A percentile compares a stretch with the other conserved stretches of the same genome.
These are phyloP conservation scores for Labeo catla DNA, from an alignment of 2,113 vertebrate species.

Conservation along the genomic window DNA sequence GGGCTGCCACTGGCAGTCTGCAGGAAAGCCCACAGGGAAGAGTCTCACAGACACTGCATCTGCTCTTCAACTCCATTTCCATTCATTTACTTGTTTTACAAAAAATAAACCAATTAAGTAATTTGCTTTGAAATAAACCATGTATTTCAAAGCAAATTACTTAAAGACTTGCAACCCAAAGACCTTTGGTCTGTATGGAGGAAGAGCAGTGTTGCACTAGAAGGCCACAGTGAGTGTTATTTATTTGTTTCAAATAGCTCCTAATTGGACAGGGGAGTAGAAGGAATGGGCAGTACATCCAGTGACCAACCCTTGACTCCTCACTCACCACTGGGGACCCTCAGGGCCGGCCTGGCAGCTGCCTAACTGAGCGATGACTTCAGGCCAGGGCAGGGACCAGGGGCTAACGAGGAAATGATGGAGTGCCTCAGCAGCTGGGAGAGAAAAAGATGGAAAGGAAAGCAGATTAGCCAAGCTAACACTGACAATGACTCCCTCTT, in stretches of 20 bases:
- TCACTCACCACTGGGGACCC: slow-evolving; percentile 75
- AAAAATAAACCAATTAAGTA: no score
- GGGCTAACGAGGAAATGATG: slow-evolving; percentile 69
- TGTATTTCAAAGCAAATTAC: not conserved
- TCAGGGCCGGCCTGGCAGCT: slow-evolving; percentile 70
- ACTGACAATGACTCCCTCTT: not conserved
- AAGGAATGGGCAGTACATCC: slow-evolving; percentile 57
- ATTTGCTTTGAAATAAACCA: no score
- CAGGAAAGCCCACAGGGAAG: slow-evolving; percentile 43
- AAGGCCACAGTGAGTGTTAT: slow-evolving; percentile 56
- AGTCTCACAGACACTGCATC: slow-evolving; percentile 2
- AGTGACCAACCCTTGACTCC: slow-evolving; percentile 77
- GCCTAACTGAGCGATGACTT: slow-evolving; percentile 72
- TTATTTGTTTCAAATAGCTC: slow-evolving; percentile 68
- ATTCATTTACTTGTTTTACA: not conserved
- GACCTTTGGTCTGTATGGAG: slow-evolving; percentile 55
- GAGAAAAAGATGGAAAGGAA: slow-evolving; percentile 16
- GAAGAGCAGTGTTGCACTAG: slow-evolving; percentile 58
- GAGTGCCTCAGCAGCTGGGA: slow-evolving; percentile 17
- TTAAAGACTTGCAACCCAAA: not conserved
- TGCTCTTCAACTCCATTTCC: not conserved
- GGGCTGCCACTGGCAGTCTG: slow-evolving; percentile 45
- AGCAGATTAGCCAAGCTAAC: slow-evolving; percentile 16
- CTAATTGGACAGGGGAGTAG: slow-evolving; percentile 73
- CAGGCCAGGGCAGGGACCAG: slow-evolving; percentile 64